These are phyloP conservation scores for Parasteatoda tepidariorum DNA, from an alignment of 1,140 invertebrate species.

Conservation along the genomic window DNA sequence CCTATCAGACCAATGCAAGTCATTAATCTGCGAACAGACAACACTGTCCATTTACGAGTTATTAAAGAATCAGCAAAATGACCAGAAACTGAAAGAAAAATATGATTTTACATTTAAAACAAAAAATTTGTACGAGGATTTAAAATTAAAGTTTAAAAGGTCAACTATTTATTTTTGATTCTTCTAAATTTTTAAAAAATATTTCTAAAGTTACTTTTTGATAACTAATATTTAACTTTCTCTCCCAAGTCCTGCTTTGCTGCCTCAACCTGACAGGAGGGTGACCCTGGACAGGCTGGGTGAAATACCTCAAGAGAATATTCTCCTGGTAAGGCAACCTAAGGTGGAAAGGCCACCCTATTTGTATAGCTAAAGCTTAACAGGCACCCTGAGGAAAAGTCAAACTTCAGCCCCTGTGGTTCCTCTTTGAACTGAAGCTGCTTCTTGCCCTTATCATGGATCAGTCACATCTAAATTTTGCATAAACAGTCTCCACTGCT, in stretches of 20 bases:
- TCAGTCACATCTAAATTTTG: not conserved
- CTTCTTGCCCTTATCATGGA: not conserved
- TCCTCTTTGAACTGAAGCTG: not conserved
- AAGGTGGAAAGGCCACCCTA: too few relatives aligned
- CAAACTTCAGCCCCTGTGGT: not conserved
- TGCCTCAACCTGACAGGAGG: too few relatives aligned
- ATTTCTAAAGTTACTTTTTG: too few relatives aligned
- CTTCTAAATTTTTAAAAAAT: too few relatives aligned
- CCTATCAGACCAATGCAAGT: slow-evolving; percentile 81
- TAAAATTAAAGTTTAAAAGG: not conserved
- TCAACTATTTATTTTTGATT: too few relatives aligned
- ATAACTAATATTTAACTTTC: too few relatives aligned
- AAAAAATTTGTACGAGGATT: not conserved
- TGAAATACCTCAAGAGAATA: too few relatives aligned
- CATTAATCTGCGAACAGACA: slow-evolving; percentile 81
- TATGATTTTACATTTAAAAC: not conserved
- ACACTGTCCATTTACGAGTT: slow-evolving; percentile 76
- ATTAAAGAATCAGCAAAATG: slow-evolving; percentile 81
- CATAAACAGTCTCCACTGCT: not conserved
- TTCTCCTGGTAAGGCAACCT: too few relatives aligned
- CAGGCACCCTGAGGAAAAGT: not conserved
- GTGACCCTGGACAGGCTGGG: too few relatives aligned
- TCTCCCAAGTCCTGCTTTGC: too few relatives aligned
- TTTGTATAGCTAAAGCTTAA: too few relatives aligned
- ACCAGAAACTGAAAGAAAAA: slow-evolving; percentile 73